These are phyloP conservation scores for Caenorhabditis panamensis DNA, from an alignment of 2,888 invertebrate genomes.

Conservation along the genomic window DNA sequence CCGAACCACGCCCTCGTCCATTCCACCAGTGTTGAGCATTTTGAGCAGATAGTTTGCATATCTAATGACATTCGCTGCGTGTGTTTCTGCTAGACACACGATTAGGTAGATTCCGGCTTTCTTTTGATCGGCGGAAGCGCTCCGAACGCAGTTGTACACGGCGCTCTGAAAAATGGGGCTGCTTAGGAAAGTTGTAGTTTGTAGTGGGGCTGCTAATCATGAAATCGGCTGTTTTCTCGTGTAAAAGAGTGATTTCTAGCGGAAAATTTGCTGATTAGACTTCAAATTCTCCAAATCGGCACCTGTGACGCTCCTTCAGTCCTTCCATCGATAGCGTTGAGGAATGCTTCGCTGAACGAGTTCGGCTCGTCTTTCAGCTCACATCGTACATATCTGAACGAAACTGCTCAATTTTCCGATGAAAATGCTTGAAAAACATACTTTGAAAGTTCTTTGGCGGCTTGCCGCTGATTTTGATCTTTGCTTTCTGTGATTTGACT, in stretches of 20 bases:
- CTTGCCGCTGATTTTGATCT: conserved; percentile 30
- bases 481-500: conserved; percentile 39
- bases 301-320: conserved; percentile 46
- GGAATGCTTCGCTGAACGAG: conserved; percentile 63
- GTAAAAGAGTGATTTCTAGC: too few relatives aligned
- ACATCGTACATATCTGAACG: conserved; percentile 65
- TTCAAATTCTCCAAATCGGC: too few relatives aligned
- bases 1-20: conserved; percentile 88
- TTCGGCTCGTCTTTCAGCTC: conserved; percentile 64
- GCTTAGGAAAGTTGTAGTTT: not conserved
- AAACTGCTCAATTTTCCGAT: not conserved
- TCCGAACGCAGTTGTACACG: conserved; percentile 56
- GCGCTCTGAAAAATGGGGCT: conserved; percentile 27
- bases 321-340: conserved; percentile 60
- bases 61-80: conserved; percentile 55
- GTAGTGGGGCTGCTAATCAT: too few relatives aligned
- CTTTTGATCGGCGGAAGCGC: conserved; percentile 44
- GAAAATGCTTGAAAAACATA: not conserved
- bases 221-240: too few relatives aligned
- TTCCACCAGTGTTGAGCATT: conserved; percentile 50
- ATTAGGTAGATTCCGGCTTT: conserved; percentile 71
- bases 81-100: conserved; percentile 67
- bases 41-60: conserved; percentile 68
- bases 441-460: conserved; percentile 58
- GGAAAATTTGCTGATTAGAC: too few relatives aligned